A percentile compares a stretch with the other conserved stretches of the same genome.
Conservation (phyloP, 2,113 vertebrate species). For the Triplophysa dalaica region DNA sequence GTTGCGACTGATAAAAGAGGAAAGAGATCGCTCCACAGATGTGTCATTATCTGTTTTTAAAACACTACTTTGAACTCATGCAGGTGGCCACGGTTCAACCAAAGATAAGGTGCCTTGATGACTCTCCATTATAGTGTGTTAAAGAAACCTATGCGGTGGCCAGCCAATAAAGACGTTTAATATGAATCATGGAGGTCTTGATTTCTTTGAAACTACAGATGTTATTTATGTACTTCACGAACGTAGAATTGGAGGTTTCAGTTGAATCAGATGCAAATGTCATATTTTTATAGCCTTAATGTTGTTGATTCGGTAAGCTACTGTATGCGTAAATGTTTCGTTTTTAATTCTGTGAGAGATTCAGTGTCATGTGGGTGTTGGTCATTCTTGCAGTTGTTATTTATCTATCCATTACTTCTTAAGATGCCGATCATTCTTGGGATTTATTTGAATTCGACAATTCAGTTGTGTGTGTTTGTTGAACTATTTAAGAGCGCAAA, state of each 20-base stretch:
- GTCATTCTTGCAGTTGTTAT: neutral
- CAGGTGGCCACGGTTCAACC: conserved; percentile 33
- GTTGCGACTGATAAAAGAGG: conserved; percentile 26
- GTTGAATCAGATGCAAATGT: conserved; percentile 2
- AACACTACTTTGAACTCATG: conserved; percentile 47
- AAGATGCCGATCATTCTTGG: neutral
- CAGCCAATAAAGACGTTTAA: conserved; percentile 21
- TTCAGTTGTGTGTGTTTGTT: neutral
- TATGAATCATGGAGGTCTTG: conserved; percentile 14
- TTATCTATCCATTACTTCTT: conserved; percentile 10
- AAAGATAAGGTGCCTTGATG: conserved; percentile 39
- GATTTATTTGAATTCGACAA: neutral
- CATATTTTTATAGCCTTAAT: neutral
- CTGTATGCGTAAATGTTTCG: conserved; percentile 42
- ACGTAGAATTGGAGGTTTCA: neutral
- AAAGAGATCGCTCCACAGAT: conserved; percentile 14
- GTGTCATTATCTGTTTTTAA: conserved; percentile 26
- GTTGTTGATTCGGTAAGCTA: conserved; percentile 25
- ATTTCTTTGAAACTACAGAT: conserved; percentile 8
- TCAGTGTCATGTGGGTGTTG: conserved; percentile 17
- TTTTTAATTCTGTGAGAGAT: conserved; percentile 33
- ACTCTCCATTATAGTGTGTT: conserved; percentile 33
- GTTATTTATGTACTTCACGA: conserved; percentile 19
- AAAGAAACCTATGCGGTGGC: conserved; percentile 36
- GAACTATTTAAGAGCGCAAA: conserved; percentile 10